Evolutionary conservation across 2,113 vertebrate species (phyloP).

Genomic region (Eurypyga helias): DNA sequence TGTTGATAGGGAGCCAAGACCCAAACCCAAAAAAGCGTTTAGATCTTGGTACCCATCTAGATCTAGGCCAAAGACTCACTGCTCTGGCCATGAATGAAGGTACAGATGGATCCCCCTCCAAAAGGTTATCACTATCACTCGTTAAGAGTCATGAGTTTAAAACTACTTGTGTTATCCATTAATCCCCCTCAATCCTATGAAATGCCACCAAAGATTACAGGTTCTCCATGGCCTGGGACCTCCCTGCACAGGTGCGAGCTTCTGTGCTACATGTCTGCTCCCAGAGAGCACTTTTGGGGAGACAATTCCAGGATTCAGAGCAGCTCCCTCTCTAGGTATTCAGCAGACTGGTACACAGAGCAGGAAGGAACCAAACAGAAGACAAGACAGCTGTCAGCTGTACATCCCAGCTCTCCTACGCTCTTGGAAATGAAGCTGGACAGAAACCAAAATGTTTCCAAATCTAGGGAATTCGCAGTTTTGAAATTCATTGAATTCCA

Average conservation of each 20-base stretch:
- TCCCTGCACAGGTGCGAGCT: background rate
- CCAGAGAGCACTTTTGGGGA: background rate
- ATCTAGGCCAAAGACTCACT: background rate
- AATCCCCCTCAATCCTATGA: background rate
- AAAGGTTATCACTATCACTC: background rate
- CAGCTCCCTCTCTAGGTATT: background rate
- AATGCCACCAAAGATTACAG: background rate
- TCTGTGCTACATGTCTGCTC: background rate
- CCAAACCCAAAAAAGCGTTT: background rate
- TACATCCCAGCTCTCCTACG: background rate
- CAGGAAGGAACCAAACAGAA: background rate
- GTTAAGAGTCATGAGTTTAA: background rate
- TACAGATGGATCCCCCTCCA: background rate
- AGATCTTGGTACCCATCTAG: background rate
- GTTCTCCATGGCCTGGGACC: background rate
- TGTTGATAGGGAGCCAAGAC: background rate
- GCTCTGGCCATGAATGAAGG: background rate
- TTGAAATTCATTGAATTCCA: constrained; percentile 43
- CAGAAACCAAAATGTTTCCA: constrained; percentile 50
- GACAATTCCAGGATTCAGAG: background rate
- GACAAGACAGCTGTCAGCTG: constrained; percentile 64
- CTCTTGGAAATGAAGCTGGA: constrained; percentile 46
- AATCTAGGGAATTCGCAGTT: constrained; percentile 35
- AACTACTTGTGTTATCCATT: background rate
- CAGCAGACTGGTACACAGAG: background rate